A percentile compares a stretch with the other conserved stretches of the same genome.
Conservation (phyloP, 2,113 vertebrate genomes). For the Apteryx mantelli region DNA sequence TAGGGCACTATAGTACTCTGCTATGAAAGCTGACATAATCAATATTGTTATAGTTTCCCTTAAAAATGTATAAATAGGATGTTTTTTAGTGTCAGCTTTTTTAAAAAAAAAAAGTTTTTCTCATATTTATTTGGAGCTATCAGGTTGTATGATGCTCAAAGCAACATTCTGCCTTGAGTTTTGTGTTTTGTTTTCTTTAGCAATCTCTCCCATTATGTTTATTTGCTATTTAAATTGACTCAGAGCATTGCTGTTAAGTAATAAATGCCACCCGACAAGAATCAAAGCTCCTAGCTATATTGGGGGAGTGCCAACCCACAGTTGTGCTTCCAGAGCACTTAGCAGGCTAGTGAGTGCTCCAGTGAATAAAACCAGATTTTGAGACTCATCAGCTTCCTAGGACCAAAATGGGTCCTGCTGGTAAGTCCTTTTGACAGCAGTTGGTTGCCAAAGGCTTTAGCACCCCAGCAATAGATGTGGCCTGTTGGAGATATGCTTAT, state of each 20-base stretch:
- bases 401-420: not conserved
- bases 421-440: not conserved
- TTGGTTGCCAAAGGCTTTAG: not conserved
- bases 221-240: constrained; percentile 43
- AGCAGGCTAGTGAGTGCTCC: not conserved
- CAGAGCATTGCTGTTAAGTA: constrained; percentile 38
- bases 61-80: constrained; percentile 17
- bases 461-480: not conserved
- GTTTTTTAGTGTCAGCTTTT: not conserved
- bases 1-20: not conserved
- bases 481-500: not conserved
- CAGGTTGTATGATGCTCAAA: constrained; percentile 39
- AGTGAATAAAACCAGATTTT: not conserved
- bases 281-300: not conserved
- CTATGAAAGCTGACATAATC: not conserved
- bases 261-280: constrained; percentile 54
- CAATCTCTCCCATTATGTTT: not conserved
- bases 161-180: constrained; percentile 6
- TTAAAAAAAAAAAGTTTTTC: not conserved
- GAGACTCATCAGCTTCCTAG: not conserved
- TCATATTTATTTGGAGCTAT: constrained; percentile 17
- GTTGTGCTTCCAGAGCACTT: not conserved
- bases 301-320: constrained; percentile 48
- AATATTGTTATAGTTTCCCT: constrained; percentile 5
- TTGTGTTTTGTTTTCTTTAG: not conserved